These are phyloP conservation scores for Pseudococcus longispinus DNA, from an alignment of 2,888 invertebrate species.

Conservation along the genomic window DNA sequence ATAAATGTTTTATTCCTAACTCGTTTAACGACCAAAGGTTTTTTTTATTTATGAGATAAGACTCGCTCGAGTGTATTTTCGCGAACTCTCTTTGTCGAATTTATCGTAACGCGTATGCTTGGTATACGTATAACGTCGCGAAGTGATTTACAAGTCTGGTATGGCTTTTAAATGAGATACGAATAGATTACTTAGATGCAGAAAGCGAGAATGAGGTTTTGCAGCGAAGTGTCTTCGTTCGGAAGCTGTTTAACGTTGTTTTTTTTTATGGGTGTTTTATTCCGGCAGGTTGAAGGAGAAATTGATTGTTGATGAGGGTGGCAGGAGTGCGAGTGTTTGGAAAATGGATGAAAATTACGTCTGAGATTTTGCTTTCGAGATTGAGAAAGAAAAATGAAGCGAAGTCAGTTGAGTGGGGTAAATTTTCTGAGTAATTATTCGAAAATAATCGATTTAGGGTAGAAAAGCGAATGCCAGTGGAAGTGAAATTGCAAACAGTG, in stretches of 20 bases:
- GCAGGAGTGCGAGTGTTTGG: no score
- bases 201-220: neutral
- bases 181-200: neutral
- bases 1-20: slow-evolving; percentile 26
- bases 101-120: neutral
- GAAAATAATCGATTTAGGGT: no score
- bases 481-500: no score
- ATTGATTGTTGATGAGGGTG: neutral
- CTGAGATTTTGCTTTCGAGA: no score
- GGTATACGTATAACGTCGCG: neutral
- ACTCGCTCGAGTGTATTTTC: neutral
- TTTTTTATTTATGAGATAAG: neutral
- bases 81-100: neutral
- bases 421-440: no score
- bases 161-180: slow-evolving; percentile 31
- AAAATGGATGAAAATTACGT: no score
- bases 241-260: neutral
- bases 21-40: slow-evolving; percentile 8
- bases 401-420: no score
- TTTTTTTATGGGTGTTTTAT: neutral
- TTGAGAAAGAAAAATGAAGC: no score
- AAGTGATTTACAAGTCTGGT: slow-evolving; percentile 3
- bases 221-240: neutral
- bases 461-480: no score
- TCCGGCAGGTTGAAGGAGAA: neutral